phyloP scores from a whole-genome alignment of 2,797 vertebrate species.

The Eidolon dupreanum region DNA sequence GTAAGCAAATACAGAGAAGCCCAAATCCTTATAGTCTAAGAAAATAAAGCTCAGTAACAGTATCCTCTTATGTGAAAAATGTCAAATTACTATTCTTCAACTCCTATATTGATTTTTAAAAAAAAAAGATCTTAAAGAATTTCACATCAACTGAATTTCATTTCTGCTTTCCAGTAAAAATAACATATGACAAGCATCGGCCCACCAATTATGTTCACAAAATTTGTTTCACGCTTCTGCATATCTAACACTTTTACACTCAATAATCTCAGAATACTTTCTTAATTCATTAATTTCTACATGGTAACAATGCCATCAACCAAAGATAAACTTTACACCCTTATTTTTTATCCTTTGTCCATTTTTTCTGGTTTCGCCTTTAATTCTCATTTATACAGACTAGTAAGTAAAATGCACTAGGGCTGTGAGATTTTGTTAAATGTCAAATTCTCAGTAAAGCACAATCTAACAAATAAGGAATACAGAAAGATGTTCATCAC shows the following conservation, averaged over 20 bases:
- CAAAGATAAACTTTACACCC: background rate
- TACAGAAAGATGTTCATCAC: background rate
- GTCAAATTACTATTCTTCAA: background rate
- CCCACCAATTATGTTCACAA: background rate
- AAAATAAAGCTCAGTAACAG: background rate
- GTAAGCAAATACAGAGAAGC: background rate
- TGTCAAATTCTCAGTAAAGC: background rate
- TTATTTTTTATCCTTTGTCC: background rate
- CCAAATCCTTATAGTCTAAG: background rate
- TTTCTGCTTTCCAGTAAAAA: background rate
- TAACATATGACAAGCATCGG: background rate
- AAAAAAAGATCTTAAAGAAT: background rate
- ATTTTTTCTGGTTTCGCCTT: background rate
- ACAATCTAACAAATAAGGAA: background rate
- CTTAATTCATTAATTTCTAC: background rate
- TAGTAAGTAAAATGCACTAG: background rate
- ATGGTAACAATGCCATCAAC: background rate
- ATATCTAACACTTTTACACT: background rate
- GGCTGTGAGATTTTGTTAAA: background rate
- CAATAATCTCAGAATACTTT: background rate
- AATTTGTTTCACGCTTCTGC: background rate
- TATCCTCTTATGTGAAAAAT: background rate
- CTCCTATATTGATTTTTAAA: background rate
- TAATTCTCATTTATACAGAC: background rate
- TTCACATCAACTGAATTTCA: background rate